phyloP scores from a whole-genome alignment of 2,113 vertebrate species.

The Calidris pygmaea region DNA sequence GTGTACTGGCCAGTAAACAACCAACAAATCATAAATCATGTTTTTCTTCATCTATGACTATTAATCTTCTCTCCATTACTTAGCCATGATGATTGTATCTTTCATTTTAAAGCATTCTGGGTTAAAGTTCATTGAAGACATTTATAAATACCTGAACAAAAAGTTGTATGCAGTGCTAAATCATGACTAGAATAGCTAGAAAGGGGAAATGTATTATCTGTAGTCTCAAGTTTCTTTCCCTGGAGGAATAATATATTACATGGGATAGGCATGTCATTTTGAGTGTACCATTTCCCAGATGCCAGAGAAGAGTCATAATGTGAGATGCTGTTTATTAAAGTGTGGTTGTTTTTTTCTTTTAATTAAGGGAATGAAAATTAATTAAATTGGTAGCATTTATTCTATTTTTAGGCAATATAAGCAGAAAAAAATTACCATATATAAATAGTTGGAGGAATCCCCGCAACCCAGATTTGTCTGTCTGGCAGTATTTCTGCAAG shows the following conservation, averaged over 20 bases:
- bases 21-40: neutral
- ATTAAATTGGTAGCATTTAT: neutral
- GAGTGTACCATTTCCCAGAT: neutral
- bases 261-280: neutral
- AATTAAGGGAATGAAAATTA: neutral
- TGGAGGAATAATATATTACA: neutral
- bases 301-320: neutral
- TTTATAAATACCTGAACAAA: neutral
- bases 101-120: neutral
- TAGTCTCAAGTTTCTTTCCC: neutral
- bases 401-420: neutral
- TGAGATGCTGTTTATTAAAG: neutral
- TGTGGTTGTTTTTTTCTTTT: neutral
- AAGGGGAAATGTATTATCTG: neutral
- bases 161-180: neutral
- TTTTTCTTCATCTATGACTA: neutral
- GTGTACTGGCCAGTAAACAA: neutral
- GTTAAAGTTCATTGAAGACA: neutral
- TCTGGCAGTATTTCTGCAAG: neutral
- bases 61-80: neutral
- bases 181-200: neutral
- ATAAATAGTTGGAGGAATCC: neutral
- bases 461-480: neutral
- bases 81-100: neutral
- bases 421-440: neutral